A percentile compares a stretch with the other conserved stretches of the same genome.
Conservation (phyloP, 64 coral and sea anemone genomes). For the Actinia equina region DNA sequence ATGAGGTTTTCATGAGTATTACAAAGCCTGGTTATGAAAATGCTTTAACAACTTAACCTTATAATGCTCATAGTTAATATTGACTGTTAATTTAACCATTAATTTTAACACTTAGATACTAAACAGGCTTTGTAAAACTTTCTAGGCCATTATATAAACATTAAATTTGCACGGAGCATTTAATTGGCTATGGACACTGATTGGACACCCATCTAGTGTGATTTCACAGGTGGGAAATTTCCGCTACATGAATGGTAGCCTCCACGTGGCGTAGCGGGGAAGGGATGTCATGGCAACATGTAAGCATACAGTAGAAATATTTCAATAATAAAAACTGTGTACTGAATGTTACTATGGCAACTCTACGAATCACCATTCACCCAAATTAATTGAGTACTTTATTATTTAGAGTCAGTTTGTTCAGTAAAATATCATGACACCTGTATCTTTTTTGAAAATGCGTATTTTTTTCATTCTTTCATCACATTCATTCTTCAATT, state of each 20-base stretch:
- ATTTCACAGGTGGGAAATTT: constrained; percentile 13
- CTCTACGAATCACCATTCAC: constrained; percentile 17
- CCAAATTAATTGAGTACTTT: background rate
- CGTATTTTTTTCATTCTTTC: no score
- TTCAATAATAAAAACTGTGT: background rate
- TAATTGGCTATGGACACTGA: background rate
- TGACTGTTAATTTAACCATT: background rate
- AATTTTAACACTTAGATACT: background rate
- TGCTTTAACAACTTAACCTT: no score
- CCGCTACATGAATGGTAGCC: constrained; percentile 24
- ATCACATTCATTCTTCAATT: no score
- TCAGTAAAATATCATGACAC: no score
- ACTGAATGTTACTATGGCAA: background rate
- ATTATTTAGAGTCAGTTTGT: no score
- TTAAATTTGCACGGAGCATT: background rate
- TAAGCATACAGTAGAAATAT: background rate
- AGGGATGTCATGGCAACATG: constrained; percentile 4
- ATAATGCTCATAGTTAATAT: no score
- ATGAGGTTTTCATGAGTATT: no score
- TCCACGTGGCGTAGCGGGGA: constrained; percentile 18
- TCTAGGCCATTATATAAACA: background rate
- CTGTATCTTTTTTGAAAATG: no score
- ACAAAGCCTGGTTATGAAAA: no score
- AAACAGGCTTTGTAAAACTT: background rate
- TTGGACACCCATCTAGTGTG: constrained; percentile 16